Base-by-base conservation (phyloP, 2,797 vertebrate species). In the Molothrus aeneus region DNA sequence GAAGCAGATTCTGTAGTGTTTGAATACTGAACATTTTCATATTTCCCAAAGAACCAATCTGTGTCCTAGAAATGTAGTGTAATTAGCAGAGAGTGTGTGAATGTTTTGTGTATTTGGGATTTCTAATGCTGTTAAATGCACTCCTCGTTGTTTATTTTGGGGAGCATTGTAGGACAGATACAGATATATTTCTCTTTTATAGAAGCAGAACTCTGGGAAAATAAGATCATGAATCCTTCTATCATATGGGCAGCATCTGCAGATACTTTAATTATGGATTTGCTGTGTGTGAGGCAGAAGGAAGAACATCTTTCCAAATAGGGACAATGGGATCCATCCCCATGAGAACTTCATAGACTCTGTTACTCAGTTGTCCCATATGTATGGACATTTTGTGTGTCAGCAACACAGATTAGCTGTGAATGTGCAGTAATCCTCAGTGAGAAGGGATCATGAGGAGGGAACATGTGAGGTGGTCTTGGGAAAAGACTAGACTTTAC, bases 341-440 rank as follows among this genome's bases (percentile, higher is more conserved):
- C 7, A 2, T 42, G 26, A 77, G 53, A 73, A 21, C 7, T 50
- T 66, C 8, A 18, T 13, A 57, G 28, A 10, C 12, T 42, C 1
- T 59, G 11, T 80, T 80, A 31, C 20, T 80, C 9, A 6, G 9
- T 48, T 56, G 24, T 48, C 36, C 19, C 7, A 0, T 40, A 66
- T 64, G 9, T 16, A 3, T 38, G 22, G 22, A 24, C 3, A 3
- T 28, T n/a, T 6, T 31, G 18, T 19, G 5, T 71, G 65, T 77
- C 34, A 85, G 56, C 17, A 16, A 3, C 0, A 0, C 4, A 14
- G 6, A 26, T 81, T 51, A 1, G 1, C 32, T 75, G 9, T 60
- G 28, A 45, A 26, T 11, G 2, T 77, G 40, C 47, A 47, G 32
- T 36, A 79, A 29, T 66, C 5, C 13, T 70, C 28, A 8, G 15